A percentile compares a stretch with the other conserved stretches of the same genome.
Evolutionary conservation across 2,888 invertebrate species (phyloP).

Genomic region (Gerosis bhagava): DNA sequence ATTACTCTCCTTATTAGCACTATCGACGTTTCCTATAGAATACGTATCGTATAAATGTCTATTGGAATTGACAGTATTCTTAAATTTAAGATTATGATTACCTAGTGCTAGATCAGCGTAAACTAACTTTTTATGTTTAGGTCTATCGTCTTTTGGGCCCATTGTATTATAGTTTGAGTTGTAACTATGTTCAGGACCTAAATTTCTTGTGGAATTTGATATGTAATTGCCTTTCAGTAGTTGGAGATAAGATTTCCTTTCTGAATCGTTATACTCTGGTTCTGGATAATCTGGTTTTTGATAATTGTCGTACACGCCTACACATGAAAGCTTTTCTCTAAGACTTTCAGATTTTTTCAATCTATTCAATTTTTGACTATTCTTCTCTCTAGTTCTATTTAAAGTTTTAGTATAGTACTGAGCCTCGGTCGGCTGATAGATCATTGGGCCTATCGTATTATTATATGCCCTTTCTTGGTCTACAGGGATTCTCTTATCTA

Average conservation of each 20-base stretch:
- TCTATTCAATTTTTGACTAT: slow-evolving; percentile 68
- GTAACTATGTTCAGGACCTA: slow-evolving; percentile 61
- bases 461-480: slow-evolving; percentile 72
- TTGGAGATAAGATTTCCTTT: slow-evolving; percentile 71
- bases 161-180: slow-evolving; percentile 61
- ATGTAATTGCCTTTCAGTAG: slow-evolving; percentile 75
- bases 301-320: slow-evolving; percentile 75
- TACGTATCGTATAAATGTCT: slow-evolving; percentile 79
- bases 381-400: slow-evolving; percentile 73
- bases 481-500: slow-evolving; percentile 79
- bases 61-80: slow-evolving; percentile 81
- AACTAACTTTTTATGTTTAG: slow-evolving; percentile 77
- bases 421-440: slow-evolving; percentile 67
- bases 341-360: slow-evolving; percentile 78
- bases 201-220: slow-evolving; percentile 73
- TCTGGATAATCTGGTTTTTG: slow-evolving; percentile 75
- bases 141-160: slow-evolving; percentile 68
- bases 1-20: slow-evolving; percentile 66
- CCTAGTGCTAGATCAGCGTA: slow-evolving; percentile 80
- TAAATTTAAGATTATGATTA: slow-evolving; percentile 81
- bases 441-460: slow-evolving; percentile 72
- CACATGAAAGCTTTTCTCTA: slow-evolving; percentile 74
- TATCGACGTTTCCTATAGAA: slow-evolving; percentile 67
- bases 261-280: slow-evolving; percentile 68
- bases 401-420: slow-evolving; percentile 76